Evolutionary conservation across 2,888 invertebrate species (phyloP), one percentile per base, ranked within the genome.

Genomic region (Rotaria sp.): DNA sequence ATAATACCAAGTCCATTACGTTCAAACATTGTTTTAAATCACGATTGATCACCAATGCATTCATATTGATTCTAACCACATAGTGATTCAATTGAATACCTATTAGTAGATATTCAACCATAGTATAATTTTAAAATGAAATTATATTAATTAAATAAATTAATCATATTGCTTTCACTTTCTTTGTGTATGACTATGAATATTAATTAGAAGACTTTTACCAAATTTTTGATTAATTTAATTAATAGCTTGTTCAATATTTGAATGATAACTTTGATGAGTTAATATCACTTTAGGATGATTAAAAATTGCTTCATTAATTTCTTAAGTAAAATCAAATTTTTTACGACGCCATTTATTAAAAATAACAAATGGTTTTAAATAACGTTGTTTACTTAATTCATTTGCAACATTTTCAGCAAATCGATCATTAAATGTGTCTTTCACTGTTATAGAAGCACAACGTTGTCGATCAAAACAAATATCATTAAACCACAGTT

Each of bases 311-410:
- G 38, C 75, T 38, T 75, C 75, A 21, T 38, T 8, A 10, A 75
- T 75, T 75, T 75, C 38, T 75, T 41, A 3, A 75, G 41, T 75
- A 41, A 75, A 75, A 75, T 75, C 75, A 75, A 75, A 11, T 41
- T 41, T 38, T 10, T 15, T 38, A 24, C 75, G 41, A 75, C 24
- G 24, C 38, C 75, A 75, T 75, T 75, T 38, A 2, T 41, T 38
- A 75, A 75, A 41, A 75, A 75, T 15, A 41, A 75, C 10, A 24
- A 24, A 75, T 41, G 75, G 38, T 26, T 75, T 21, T 10, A 75
- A 26, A 24, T 2, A 8, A 8, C 30, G 38, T 26, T 41, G 38
- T 24, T 30, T 41, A 26, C 21, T 26, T 7, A 75, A 75, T 75
- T 75, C 38, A 24, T 75, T 75, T 11, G 38, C 21, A 18, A 41